Percentiles rank a stretch among this genome's conserved stretches.
These are phyloP conservation scores for Leptodactylus fallax DNA, from an alignment of 2,797 vertebrate species.

Conservation along the genomic window DNA sequence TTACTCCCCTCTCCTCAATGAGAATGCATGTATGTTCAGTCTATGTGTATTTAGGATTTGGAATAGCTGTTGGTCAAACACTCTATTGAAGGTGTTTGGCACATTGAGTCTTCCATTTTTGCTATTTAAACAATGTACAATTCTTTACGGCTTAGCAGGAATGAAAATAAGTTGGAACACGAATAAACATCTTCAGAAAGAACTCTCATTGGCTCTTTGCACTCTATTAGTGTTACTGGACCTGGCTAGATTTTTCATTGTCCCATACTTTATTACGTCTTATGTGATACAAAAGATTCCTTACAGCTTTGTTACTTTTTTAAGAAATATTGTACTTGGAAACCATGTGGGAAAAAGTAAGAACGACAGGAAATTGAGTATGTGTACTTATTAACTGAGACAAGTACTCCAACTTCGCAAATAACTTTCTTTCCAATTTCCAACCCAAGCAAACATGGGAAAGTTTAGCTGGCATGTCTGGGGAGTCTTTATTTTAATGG, in stretches of 20 bases:
- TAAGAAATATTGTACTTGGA: conserved; percentile 20
- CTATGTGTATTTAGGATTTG: too few relatives aligned
- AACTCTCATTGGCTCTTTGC: neutral
- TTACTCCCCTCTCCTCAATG: too few relatives aligned
- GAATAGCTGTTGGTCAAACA: too few relatives aligned
- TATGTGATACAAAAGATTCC: neutral
- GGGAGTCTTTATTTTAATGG: neutral
- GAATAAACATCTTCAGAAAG: neutral
- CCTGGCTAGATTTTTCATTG: neutral
- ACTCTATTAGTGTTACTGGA: neutral
- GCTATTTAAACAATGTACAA: neutral
- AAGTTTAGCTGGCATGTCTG: conserved; percentile 21
- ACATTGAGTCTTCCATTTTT: neutral
- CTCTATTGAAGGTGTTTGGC: too few relatives aligned
- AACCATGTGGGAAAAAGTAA: conserved; percentile 6
- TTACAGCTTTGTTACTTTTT: conserved; percentile 11
- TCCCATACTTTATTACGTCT: neutral
- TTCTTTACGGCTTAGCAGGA: neutral
- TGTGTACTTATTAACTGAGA: conserved; percentile 15
- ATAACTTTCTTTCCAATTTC: conserved; percentile 31
- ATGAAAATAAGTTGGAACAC: neutral
- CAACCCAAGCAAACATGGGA: conserved; percentile 21
- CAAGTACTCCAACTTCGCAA: conserved; percentile 25
- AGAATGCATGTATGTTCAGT: too few relatives aligned
- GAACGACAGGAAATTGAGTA: conserved; percentile 12